Evolutionary conservation across 2,888 invertebrate genomes (phyloP), one percentile per base, ranked within the genome.

Genomic region (Eustalomyia histrio): DNA sequence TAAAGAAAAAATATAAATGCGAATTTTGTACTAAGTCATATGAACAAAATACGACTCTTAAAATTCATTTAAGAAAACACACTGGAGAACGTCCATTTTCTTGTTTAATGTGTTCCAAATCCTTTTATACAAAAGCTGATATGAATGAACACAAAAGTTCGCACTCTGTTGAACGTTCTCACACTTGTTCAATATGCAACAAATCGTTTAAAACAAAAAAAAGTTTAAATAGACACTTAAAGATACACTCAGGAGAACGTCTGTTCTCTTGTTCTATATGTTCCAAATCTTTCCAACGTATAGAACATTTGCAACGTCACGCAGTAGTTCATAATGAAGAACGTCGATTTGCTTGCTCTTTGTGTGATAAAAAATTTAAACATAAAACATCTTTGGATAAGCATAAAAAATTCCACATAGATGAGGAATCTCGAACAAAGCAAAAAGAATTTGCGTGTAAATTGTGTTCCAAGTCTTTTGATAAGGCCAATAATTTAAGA

Each of bases 121-220:
- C 12, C 12, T 43, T 14, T 43, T 75, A 47, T 43, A 58, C 12
- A 29, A 16, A 43, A 14, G 35, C 52, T 24, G 78, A 81, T 71
- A n/a, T 82, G 24, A 76, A 68, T 18, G 71, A 69, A 16, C 82
- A 82, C 18, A 39, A 52, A 18, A 47, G 12, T 10, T 60, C 71
- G 1, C 80, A 80, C 33, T 67, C 76, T 29, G 81, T 79, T 24
- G 83, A 83, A 9, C 76, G 82, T 14, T 82, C 84, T 1, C 79
- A 67, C 52, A 16, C 24, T 6, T 84, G 83, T 53, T 29, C 61
- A 1, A 6, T 73, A 18, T 84, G 84, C 47, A 14, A 50, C 14
- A 83, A 81, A 53, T 24, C 60, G n/a, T 84, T 84, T 58, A 83
- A 82, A 21, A 21, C 21, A 21, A 21, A 21, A 21, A 3, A 2